phyloP scores from a whole-genome alignment of 1,140 invertebrate genomes.

The Lepidurus apus region DNA sequence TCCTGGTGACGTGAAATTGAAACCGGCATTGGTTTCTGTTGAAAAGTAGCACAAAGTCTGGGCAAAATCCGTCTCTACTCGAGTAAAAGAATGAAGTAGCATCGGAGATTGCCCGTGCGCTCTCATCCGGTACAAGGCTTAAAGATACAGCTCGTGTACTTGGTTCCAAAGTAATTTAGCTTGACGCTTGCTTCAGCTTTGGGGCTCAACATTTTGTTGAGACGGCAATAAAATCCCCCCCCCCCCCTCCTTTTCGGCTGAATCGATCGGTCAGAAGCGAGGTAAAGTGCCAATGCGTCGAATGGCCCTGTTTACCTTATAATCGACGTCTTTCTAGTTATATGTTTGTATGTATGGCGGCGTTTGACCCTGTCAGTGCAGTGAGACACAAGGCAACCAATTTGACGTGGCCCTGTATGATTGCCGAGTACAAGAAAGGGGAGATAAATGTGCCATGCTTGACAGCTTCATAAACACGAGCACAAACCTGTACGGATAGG shows the following conservation, averaged over 20 bases:
- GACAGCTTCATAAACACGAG: not conserved
- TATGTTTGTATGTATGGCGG: not conserved
- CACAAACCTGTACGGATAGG: not conserved
- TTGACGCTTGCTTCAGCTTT: not conserved
- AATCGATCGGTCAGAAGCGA: not conserved
- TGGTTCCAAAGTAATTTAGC: not conserved
- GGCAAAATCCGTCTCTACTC: not conserved
- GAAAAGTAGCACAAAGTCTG: not conserved
- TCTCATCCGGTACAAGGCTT: no score
- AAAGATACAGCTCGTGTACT: not conserved
- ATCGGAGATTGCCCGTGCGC: no score
- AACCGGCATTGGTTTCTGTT: not conserved
- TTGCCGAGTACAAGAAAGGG: not conserved
- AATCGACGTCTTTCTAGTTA: not conserved
- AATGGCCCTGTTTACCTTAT: not conserved
- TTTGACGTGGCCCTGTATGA: not conserved
- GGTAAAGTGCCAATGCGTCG: not conserved
- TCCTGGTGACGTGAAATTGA: not conserved
- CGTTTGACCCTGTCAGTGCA: not conserved
- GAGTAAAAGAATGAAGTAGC: not conserved
- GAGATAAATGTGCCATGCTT: not conserved
- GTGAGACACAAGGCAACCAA: not conserved
- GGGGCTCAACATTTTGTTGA: not conserved
- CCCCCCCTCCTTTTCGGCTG: not conserved
- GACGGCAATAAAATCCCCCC: not conserved